phyloP scores from a whole-genome alignment of 2,888 invertebrate genomes.

The Oeneis ivallda region DNA sequence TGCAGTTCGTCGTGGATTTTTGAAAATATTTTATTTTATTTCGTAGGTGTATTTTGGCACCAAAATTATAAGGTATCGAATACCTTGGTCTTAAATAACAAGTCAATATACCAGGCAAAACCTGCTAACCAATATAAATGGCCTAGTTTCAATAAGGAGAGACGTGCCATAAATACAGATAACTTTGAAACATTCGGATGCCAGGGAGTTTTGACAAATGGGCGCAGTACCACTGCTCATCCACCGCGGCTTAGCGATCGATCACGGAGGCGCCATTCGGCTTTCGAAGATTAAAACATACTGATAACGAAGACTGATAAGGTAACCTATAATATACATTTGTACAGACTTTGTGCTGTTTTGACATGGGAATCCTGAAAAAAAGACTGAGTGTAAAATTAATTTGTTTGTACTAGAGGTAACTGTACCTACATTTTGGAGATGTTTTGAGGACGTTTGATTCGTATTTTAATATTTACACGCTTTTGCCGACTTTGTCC shows the following conservation, averaged over 20 bases:
- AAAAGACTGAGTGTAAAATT: too few relatives aligned
- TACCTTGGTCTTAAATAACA: not conserved
- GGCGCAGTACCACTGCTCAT: conserved; percentile 24
- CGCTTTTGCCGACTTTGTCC: too few relatives aligned
- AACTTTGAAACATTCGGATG: conserved; percentile 25
- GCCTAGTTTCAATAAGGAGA: conserved; percentile 24
- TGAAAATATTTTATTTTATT: too few relatives aligned
- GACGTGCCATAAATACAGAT: conserved; percentile 22
- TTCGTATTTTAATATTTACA: too few relatives aligned
- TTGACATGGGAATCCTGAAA: not conserved
- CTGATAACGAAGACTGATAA: not conserved
- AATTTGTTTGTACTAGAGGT: not conserved
- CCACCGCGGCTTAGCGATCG: conserved; percentile 22
- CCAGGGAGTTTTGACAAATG: conserved; percentile 34
- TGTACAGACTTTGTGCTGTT: not conserved
- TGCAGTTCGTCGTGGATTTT: too few relatives aligned
- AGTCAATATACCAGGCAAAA: conserved; percentile 9
- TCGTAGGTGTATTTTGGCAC: too few relatives aligned
- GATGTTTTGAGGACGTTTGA: too few relatives aligned
- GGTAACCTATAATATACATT: not conserved
- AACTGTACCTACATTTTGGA: not conserved
- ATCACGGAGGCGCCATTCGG: conserved; percentile 14
- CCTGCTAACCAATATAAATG: conserved; percentile 13
- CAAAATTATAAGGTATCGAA: too few relatives aligned
- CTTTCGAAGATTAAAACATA: conserved; percentile 11